Evolutionary conservation across 2,888 invertebrate genomes (phyloP), one percentile per base, ranked within the genome.

Genomic region (Euplagia quadripunctaria): DNA sequence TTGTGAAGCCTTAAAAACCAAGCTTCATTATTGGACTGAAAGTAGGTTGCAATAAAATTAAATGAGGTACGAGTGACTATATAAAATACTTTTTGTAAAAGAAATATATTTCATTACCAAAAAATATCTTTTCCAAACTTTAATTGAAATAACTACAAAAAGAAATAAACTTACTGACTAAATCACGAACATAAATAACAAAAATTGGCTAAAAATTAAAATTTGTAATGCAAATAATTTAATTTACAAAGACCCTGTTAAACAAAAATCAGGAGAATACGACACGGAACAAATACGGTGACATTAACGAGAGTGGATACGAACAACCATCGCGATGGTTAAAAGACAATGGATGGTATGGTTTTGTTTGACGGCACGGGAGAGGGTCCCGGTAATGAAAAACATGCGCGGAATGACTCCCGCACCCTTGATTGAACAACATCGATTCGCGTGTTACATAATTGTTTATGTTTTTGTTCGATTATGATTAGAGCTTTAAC

Each of bases 371-470:
- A 82, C 77, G 79, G 11, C 42, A 51, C 42, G 31, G 43, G 75
- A 79, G 83, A 82, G 81, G 82, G 84, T 86, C 84, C 87, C 86
- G 89, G 91, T 94, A 94, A 94, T 94, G 94, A 94, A 94, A 94
- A 94, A 94, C 92, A 91, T 90, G 89, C 89, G 87, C 85, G 79
- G 82, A 82, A 82, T 86, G 82, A 83, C 81, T 81, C 77, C 72
- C 79, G 74, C 74, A 80, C 79, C 70, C 83, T 70, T 82, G 82
- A 82, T 76, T 84, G 80, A 81, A 78, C 80, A 75, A 74, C 75
- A 79, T 83, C 81, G 85, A 85, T 80, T 78, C 71, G 74, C 17
- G 42, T 41, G 55, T 72, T 61, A 49, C 70, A 69, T 67, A 69
- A 85, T 83, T 76, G 70, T 73, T 73, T 65, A 31, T 58, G 69